Base-by-base conservation (phyloP, 2,888 invertebrate genomes). In the Julus scanicus region DNA sequence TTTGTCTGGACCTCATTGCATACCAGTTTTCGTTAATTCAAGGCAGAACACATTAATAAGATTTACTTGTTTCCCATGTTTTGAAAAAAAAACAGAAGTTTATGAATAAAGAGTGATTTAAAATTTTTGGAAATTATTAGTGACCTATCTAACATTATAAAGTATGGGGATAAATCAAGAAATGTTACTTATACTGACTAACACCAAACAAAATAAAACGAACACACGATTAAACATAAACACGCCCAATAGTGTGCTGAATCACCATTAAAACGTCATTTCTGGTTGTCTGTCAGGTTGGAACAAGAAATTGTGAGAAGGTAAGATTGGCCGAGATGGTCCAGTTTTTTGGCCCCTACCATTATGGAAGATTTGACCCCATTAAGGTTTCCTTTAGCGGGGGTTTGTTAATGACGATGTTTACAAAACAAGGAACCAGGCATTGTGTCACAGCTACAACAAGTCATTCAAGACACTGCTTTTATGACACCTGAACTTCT, bases 311-410 rank as follows among this genome's bases (percentile, higher is more conserved):
- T 80, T 80, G 37, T 80, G 2, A 80, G 80, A 80, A 80, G 13
- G 63, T 8, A 63, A 53, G 17, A 53, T 11, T 53, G 53, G 29
- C 37, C 71, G 9, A 71, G 71, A 80, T 80, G 29, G 80, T 80
- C 80, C 80, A 80, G 80, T 80, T 80, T 37, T 80, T 37, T 11
- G 80, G 2, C 80, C 80, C 20, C 80, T 37, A 11, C 29, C 29
- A 29, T 80, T 80, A 11, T 80, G 29, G 80, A 80, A 80, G 80
- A 80, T 80, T 20, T 80, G 80, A 80, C 80, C 80, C 80, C 80
- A 80, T 80, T 37, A 80, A 20, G 29, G 29, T 29, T 80, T 80
- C 20, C 80, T 80, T 80, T 80, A 37, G 80, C 80, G 80, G 80
- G 80, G 80, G 37, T 80, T 80, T 80, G 2, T 80, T 80, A 80